These are phyloP conservation scores for Danaus plexippus DNA, from an alignment of 1,140 invertebrate species.

Conservation along the genomic window DNA sequence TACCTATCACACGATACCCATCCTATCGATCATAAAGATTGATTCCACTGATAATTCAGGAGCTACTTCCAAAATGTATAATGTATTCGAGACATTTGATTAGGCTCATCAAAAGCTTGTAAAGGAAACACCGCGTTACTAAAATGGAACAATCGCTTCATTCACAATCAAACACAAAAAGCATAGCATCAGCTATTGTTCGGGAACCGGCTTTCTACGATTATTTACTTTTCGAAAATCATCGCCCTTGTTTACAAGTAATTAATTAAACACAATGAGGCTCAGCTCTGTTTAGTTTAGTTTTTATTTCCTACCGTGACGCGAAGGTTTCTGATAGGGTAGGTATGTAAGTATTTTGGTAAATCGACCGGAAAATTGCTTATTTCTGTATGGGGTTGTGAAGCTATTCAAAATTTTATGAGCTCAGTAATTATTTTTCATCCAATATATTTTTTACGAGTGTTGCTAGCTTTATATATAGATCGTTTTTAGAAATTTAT, in stretches of 20 bases:
- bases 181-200: conserved; percentile 52
- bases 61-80: too few species aligned
- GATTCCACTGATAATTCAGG: too few species aligned
- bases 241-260: conserved; percentile 66
- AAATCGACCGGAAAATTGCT: conserved; percentile 68
- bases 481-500: too few species aligned
- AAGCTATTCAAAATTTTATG: conserved; percentile 26
- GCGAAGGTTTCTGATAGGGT: conserved; percentile 27
- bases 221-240: conserved; percentile 67
- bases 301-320: conserved; percentile 32
- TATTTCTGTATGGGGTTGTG: conserved; percentile 38
- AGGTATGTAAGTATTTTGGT: conserved; percentile 34
- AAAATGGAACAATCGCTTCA: conserved; percentile 32
- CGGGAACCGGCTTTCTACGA: conserved; percentile 51
- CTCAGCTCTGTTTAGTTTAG: conserved; percentile 23
- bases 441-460: conserved; percentile 12
- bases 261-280: conserved; percentile 65
- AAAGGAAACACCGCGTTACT: conserved; percentile 46
- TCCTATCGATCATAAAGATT: too few species aligned
- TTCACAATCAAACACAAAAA: conserved; percentile 39
- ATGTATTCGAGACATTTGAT: not conserved
- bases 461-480: too few species aligned
- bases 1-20: too few species aligned
- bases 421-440: conserved; percentile 25
- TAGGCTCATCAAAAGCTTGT: conserved; percentile 15